Percentiles rank a stretch among this genome's conserved stretches.
Evolutionary conservation across 1,140 invertebrate genomes (phyloP).

Genomic region (Colletes latitarsis): DNA sequence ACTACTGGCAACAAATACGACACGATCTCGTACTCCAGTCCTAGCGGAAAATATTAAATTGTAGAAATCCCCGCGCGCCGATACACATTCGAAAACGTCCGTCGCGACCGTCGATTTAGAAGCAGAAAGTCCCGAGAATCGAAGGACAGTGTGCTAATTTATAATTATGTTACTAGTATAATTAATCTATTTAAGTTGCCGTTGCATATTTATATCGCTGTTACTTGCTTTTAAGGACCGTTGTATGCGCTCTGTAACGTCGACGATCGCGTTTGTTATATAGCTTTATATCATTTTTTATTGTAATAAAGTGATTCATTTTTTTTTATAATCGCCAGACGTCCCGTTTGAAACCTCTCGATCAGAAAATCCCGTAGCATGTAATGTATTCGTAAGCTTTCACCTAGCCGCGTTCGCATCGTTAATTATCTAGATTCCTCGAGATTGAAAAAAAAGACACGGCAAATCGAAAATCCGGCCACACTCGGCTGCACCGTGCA

Average conservation of each 20-base stretch:
- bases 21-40: constrained; percentile 78
- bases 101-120: not conserved
- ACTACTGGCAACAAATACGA: constrained; percentile 70
- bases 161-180: constrained; percentile 37
- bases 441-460: not conserved
- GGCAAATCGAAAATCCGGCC: not conserved
- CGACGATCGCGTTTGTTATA: constrained; percentile 64
- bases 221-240: constrained; percentile 22
- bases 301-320: constrained; percentile 71
- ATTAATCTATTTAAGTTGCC: constrained; percentile 50
- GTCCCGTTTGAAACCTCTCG: not conserved
- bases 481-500: no score
- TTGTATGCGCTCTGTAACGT: constrained; percentile 29
- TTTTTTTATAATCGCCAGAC: constrained; percentile 5
- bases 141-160: constrained; percentile 33
- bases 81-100: not conserved
- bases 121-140: not conserved
- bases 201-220: constrained; percentile 63
- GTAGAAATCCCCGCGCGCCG: no score
- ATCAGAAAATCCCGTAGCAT: not conserved
- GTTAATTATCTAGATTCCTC: not conserved
- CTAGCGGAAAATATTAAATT: constrained; percentile 65
- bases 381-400: constrained; percentile 9
- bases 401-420: not conserved
- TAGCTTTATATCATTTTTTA: constrained; percentile 67